phyloP scores from a whole-genome alignment of 2,888 invertebrate genomes.

The Synergus japonicus region DNA sequence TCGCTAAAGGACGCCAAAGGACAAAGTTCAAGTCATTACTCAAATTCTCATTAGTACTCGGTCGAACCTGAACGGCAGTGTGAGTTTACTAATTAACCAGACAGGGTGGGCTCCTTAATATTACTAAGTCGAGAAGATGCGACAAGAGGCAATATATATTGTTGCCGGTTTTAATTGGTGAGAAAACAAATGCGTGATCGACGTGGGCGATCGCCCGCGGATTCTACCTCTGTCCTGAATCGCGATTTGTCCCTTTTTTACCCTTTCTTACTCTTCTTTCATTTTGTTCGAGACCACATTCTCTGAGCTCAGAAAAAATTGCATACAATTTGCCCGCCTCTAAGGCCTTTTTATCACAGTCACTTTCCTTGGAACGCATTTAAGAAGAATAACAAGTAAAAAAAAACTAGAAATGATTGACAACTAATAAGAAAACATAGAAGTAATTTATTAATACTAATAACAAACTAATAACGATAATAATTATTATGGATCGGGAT shows the following conservation, averaged over 20 bases:
- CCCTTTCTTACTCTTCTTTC: neutral
- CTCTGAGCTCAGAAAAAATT: neutral
- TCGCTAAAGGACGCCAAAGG: neutral
- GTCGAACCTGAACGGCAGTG: constrained; percentile 63
- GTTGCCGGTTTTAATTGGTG: constrained; percentile 65
- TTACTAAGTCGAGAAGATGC: constrained; percentile 59
- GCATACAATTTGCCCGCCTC: constrained; percentile 47
- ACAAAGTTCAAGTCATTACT: constrained; percentile 67
- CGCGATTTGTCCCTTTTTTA: neutral
- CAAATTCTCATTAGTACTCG: constrained; percentile 72
- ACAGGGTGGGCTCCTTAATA: constrained; percentile 66
- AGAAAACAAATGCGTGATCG: constrained; percentile 61
- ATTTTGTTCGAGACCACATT: neutral
- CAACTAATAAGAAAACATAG: too few relatives aligned
- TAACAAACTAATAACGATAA: too few relatives aligned
- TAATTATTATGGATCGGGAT: too few relatives aligned
- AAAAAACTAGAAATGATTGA: too few relatives aligned
- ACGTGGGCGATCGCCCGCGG: constrained; percentile 46
- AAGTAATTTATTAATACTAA: too few relatives aligned
- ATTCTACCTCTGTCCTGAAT: neutral
- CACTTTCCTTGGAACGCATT: too few relatives aligned
- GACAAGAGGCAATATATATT: constrained; percentile 63
- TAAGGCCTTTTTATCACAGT: too few relatives aligned
- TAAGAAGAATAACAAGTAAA: too few relatives aligned
- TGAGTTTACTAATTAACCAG: constrained; percentile 73